A percentile compares a stretch with the other conserved stretches of the same genome.
Evolutionary conservation across 2,797 vertebrate genomes (phyloP).

Genomic region (Tarsius wallacei): DNA sequence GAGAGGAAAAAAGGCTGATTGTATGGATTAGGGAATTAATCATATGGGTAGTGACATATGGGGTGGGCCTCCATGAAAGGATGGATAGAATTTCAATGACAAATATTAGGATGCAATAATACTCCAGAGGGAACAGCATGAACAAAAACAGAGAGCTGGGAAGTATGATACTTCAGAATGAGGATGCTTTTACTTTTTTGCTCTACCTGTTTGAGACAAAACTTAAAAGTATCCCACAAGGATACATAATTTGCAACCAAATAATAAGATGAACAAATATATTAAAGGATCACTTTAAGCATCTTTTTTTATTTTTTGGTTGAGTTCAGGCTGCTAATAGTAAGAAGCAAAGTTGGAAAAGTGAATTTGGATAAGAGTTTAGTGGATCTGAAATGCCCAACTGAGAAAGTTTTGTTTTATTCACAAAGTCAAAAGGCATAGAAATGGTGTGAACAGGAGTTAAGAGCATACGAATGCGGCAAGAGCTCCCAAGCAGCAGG

Average conservation of each 20-base stretch:
- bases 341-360: constrained; percentile 39
- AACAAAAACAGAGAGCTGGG: neutral
- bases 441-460: neutral
- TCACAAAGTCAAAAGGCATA: neutral
- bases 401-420: constrained; percentile 24
- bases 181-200: neutral
- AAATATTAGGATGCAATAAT: neutral
- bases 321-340: constrained; percentile 39
- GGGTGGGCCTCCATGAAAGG: neutral
- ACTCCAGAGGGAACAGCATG: neutral
- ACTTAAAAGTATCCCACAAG: constrained; percentile 34
- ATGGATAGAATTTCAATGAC: neutral
- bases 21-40: constrained; percentile 23
- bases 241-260: constrained; percentile 23
- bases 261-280: constrained; percentile 17
- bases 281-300: neutral
- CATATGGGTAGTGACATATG: neutral
- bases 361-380: neutral
- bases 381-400: neutral
- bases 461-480: neutral
- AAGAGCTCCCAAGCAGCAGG: neutral
- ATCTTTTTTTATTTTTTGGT: constrained; percentile 21
- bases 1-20: neutral
- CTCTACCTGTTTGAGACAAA: neutral
- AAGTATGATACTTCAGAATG: constrained; percentile 39